Evolutionary conservation across 2,888 invertebrate species (phyloP), one percentile per base, ranked within the genome.

Genomic region (Apamea monoglypha): DNA sequence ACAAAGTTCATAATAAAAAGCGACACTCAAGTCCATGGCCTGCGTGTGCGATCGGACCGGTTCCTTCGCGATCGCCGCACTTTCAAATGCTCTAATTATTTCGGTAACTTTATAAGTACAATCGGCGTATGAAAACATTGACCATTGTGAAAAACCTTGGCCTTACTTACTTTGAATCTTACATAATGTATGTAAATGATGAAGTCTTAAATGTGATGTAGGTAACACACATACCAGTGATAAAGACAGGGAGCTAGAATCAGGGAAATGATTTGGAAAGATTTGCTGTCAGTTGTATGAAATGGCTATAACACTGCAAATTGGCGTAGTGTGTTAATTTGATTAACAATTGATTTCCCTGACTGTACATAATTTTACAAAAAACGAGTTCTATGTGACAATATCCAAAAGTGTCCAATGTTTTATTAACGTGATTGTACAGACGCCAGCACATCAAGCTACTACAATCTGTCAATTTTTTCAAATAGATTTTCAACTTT

Each of bases 41-140:
- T 68, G 25, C 8, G 40, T 40, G 5, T 18, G 25, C 25, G 47
- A 67, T 44, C 21, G 21, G 32, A 86, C 83, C 83, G 83, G 88
- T 89, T 84, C 72, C 32, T 16, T 67, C n/a, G 53, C 80, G 21
- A 47, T 68, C 44, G 59, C 59, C 8, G 56, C 72, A 84, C 88
- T 86, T 89, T 86, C 86, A 68, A 83, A n/a, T 73, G 74, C 61
- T 82, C 81, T 32, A 71, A 74, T 84, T 88, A 76, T 77, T 81
- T 82, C 18, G 70, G 63, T 71, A 59, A 59, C 56, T 25, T 56
- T n/a, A 56, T 12, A 56, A 25, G 10, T 36, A 14, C 44, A 21
- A 18, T n/a, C 25, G 16, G 40, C 8, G 8, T 25, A 40, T 76
- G 1, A 6, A 44, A 44, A 16, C 14, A 8, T 32, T 56, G 32